Base-by-base conservation (phyloP, 2,888 invertebrate species). In the Tillus elongatus region DNA sequence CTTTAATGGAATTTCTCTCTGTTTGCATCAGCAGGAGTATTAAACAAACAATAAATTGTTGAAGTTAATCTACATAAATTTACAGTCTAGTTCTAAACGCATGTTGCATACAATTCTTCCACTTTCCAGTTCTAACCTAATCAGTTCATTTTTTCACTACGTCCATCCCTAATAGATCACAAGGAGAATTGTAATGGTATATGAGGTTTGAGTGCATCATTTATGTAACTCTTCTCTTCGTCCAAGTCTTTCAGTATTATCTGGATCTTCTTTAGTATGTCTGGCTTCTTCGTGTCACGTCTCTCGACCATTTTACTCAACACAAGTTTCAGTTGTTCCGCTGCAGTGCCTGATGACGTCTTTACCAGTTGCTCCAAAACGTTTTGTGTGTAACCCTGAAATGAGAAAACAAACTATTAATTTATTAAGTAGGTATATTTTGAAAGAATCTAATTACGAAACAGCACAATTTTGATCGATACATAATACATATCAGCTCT, bases 371-470 rank as follows among this genome's bases (percentile, higher is more conserved):
- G 64, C 39, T 67, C 66, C 52, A 80, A 65, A 6, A 79, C 70
- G 15, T 67, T 66, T 2, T 74, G 70, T 0, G 77, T 70, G 58
- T 75, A 80, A 8, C 80, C 80, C 69, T 76, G 64, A 36, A 68
- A 54, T 35, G 24, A 30, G 6, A 16, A 6, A 29, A 9, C 8
- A 29, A 8, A 19, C n/a, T n/a, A n/a, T n/a, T n/a, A n/a, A n/a
- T n/a, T n/a, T n/a, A n/a, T n/a, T n/a, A n/a, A n/a, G n/a, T n/a
- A n/a, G n/a, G n/a, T n/a, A n/a, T n/a, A n/a, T n/a, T n/a, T n/a
- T n/a, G n/a, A n/a, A n/a, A n/a, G n/a, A n/a, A n/a, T n/a, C n/a
- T n/a, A n/a, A n/a, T n/a, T n/a, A n/a, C n/a, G n/a, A n/a, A n/a
- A n/a, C n/a, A n/a, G n/a, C n/a, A n/a, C n/a, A n/a, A n/a, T n/a